These are phyloP conservation scores for Pagrus major DNA, from an alignment of 2,113 vertebrate genomes.

Conservation along the genomic window DNA sequence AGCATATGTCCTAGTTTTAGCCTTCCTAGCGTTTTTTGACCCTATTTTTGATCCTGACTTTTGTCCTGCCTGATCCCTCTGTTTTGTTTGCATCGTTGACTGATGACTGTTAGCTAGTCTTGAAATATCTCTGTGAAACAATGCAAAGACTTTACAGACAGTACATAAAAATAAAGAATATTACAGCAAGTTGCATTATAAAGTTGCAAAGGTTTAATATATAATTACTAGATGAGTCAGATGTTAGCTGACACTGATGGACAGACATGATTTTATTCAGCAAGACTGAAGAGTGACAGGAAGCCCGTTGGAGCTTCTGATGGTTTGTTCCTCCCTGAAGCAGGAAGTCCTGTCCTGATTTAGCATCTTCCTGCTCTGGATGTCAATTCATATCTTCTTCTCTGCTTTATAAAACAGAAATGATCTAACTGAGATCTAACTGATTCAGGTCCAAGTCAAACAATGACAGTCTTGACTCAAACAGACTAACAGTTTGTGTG, in stretches of 20 bases:
- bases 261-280: background rate
- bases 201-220: background rate
- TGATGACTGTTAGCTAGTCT: too few species aligned
- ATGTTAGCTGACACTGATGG: background rate
- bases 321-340: conserved; percentile 4
- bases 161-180: background rate
- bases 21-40: too few species aligned
- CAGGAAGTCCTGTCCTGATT: conserved; percentile 9
- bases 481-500: background rate
- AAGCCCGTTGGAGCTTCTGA: background rate
- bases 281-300: background rate
- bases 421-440: background rate
- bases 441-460: background rate
- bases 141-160: background rate
- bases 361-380: background rate
- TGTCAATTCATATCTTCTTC: background rate
- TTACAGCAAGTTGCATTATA: background rate
- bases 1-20: too few species aligned
- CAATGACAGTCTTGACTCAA: too few species aligned
- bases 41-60: too few species aligned
- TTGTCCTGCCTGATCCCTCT: too few species aligned
- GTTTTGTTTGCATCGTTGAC: too few species aligned
- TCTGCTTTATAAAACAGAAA: background rate
- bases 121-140: too few species aligned
- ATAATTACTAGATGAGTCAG: background rate